Evolutionary conservation across 2,113 vertebrate species (phyloP).

Genomic region (Ascaphus truei): DNA sequence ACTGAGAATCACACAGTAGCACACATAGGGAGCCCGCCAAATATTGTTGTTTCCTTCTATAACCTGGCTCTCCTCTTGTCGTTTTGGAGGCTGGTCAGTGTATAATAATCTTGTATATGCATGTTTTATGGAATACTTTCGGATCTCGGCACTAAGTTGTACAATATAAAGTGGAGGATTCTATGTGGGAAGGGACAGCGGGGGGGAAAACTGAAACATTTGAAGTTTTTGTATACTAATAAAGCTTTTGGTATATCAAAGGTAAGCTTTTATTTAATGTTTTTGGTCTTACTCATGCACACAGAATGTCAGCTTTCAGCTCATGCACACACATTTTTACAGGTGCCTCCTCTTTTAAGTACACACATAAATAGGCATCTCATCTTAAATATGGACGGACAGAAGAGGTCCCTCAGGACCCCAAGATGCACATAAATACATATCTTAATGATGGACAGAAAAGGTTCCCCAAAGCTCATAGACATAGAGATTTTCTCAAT

Average conservation of each 20-base stretch:
- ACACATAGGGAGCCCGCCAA: neutral
- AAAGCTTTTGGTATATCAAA: constrained; percentile 32
- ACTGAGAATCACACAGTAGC: neutral
- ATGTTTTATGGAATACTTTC: constrained; percentile 51
- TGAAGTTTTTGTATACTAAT: constrained; percentile 31
- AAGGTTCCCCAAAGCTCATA: too few relatives aligned
- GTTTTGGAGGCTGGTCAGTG: constrained; percentile 6
- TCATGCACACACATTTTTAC: too few relatives aligned
- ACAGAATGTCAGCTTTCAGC: too few relatives aligned
- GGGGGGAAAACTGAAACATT: neutral
- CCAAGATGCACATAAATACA: too few relatives aligned
- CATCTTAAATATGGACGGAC: too few relatives aligned
- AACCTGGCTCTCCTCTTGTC: neutral
- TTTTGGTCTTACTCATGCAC: neutral
- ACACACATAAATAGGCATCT: too few relatives aligned
- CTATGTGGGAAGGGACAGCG: constrained; percentile 45
- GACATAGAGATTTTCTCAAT: too few relatives aligned
- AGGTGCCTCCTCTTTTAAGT: too few relatives aligned
- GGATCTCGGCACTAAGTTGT: constrained; percentile 50
- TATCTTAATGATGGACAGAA: too few relatives aligned
- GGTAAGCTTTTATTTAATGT: neutral
- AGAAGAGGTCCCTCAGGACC: too few relatives aligned
- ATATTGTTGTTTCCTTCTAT: constrained; percentile 14
- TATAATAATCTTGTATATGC: constrained; percentile 52
- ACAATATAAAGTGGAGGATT: constrained; percentile 66